Conservation (phyloP, 2,113 vertebrate species). For the Microcebus ravelobensis region DNA sequence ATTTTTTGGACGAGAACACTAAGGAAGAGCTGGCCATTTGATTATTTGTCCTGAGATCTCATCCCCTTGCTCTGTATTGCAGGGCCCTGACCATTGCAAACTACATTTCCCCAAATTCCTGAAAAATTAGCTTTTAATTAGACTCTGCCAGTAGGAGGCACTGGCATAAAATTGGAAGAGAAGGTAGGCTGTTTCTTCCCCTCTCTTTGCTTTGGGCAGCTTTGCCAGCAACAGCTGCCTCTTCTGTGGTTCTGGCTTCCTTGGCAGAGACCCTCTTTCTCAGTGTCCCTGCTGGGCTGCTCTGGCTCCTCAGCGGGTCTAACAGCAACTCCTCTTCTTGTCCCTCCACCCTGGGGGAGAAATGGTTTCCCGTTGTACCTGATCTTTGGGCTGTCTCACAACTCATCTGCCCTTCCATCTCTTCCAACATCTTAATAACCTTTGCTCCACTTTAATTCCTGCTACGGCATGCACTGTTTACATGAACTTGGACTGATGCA, state of each 20-base stretch:
- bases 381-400: background rate
- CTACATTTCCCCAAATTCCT: background rate
- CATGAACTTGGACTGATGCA: background rate
- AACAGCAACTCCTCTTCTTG: background rate
- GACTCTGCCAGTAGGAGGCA: background rate
- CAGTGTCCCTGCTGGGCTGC: background rate
- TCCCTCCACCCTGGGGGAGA: background rate
- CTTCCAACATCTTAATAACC: background rate
- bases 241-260: background rate
- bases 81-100: background rate
- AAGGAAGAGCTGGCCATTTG: background rate
- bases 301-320: background rate
- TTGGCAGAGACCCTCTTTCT: background rate
- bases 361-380: background rate
- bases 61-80: background rate
- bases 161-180: background rate
- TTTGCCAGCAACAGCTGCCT: background rate
- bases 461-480: background rate
- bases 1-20: background rate
- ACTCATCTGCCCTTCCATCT: background rate
- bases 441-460: background rate
- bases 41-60: background rate
- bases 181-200: background rate
- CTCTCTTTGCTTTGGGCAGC: background rate
- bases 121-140: background rate